Base-by-base conservation (phyloP, 2,888 invertebrate genomes). In the Mesorhabditis sp. region DNA sequence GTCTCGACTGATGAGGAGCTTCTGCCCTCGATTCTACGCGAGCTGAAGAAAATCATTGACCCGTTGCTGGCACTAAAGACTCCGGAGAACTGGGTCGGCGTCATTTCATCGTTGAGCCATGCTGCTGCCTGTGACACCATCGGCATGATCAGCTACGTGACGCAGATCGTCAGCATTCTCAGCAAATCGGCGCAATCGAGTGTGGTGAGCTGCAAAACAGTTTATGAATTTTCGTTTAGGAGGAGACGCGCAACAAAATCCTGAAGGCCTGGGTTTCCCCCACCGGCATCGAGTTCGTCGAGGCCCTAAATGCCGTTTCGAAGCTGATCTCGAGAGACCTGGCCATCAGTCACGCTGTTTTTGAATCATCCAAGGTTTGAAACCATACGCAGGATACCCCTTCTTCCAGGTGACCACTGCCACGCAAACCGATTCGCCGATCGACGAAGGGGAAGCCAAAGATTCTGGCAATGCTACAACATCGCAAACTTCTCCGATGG, bases 401-500 rank as follows among this genome's bases (percentile, higher is more conserved):
- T 50, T n/a, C n/a, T 50, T 50, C n/a, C 58, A 50, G 58, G 58
- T 50, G 7, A 69, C 71, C 7, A 65, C 69, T 13, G 72, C 73
- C 10, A 75, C 75, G n/a, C 75, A 77, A 44, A 77, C 75, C 4
- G 77, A 75, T 45, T 66, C 70, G 7, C 28, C 28, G 28, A 28
- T 28, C 28, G 58, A 10, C 58, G 58, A 50, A 13, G 58, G n/a
- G n/a, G 10, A 50, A 50, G 58, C n/a, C 58, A n/a, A 10, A 13
- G 58, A 13, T 10, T 13, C 58, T 50, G 58, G n/a, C 7, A n/a
- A 50, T 50, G 10, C n/a, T 50, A 13, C 58, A n/a, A 50, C 7
- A n/a, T n/a, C 7, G n/a, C 10, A 50, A 10, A n/a, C 10, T 50
- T 13, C 58, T 13, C 58, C 7, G 58, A 10, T n/a, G 58, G 58